Conservation (phyloP, 2,113 vertebrate species). For the Isurus oxyrinchus region DNA sequence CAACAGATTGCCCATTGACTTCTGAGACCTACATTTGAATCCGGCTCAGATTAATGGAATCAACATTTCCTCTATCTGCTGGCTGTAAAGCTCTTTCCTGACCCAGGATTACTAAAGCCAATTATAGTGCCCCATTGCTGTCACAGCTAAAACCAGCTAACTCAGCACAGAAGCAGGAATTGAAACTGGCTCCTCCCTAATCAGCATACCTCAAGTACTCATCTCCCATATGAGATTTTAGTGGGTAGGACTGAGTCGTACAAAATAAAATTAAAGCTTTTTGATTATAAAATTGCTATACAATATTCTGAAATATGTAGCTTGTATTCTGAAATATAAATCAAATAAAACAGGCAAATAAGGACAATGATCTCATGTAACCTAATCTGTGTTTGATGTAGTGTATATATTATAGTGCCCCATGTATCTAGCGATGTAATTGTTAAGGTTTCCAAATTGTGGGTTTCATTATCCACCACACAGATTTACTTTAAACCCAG, state of each 20-base stretch:
- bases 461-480: slow-evolving; percentile 16
- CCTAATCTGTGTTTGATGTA: slow-evolving; percentile 35
- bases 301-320: slow-evolving; percentile 23
- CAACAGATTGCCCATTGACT: neutral
- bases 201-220: neutral
- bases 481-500: neutral
- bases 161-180: neutral
- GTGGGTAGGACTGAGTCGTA: neutral
- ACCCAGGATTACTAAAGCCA: neutral
- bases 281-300: slow-evolving; percentile 39
- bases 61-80: neutral
- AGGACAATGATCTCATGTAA: slow-evolving; percentile 41
- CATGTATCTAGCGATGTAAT: slow-evolving; percentile 39
- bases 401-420: neutral
- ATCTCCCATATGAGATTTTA: neutral
- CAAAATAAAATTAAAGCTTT: slow-evolving; percentile 36
- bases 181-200: neutral
- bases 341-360: slow-evolving; percentile 42
- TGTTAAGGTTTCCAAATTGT: slow-evolving; percentile 40
- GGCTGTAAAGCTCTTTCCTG: neutral
- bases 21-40: neutral
- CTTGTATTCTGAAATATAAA: slow-evolving; percentile 43
- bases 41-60: neutral
- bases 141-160: neutral
- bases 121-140: neutral